These are phyloP conservation scores for Drosophila nr. fundita DNA, from an alignment of 2,888 invertebrate species.

Conservation along the genomic window DNA sequence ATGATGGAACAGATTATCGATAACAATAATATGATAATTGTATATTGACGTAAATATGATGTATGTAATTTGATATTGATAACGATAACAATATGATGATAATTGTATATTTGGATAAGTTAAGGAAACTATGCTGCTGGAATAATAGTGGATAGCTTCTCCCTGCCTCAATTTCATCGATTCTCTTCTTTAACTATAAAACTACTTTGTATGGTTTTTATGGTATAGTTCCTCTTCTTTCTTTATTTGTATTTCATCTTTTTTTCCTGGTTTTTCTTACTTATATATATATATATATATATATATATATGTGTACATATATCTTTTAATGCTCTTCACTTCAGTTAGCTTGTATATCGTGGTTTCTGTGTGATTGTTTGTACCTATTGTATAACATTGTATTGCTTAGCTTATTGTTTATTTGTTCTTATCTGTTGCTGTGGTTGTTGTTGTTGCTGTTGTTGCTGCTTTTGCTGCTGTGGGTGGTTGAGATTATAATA, in stretches of 20 bases:
- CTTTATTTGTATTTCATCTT: background rate
- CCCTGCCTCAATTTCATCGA: slow-evolving; percentile 6
- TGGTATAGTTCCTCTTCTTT: slow-evolving; percentile 1
- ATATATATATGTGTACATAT: slow-evolving; percentile 17
- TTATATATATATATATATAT: slow-evolving; percentile 22
- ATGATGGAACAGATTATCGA: background rate
- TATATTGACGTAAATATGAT: background rate
- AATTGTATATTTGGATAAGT: background rate
- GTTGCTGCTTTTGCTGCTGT: slow-evolving; percentile 15
- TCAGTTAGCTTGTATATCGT: slow-evolving; percentile 17
- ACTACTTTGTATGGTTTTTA: slow-evolving; percentile 6
- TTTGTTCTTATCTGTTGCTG: slow-evolving; percentile 34
- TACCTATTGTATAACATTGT: slow-evolving; percentile 66
- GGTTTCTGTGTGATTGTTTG: slow-evolving; percentile 38
- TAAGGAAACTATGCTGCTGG: slow-evolving; percentile 4
- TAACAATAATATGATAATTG: background rate
- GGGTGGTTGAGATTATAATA: slow-evolving; percentile 68
- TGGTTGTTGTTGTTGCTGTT: slow-evolving; percentile 11
- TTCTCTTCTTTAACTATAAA: slow-evolving; percentile 10
- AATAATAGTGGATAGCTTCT: slow-evolving; percentile 43
- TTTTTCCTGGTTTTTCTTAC: background rate
- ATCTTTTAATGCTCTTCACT: slow-evolving; percentile 34
- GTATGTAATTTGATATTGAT: background rate
- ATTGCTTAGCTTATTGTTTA: slow-evolving; percentile 48
- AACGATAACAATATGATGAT: background rate